Evolutionary conservation across 1,140 invertebrate species (phyloP).

Genomic region (Phortica variegata): DNA sequence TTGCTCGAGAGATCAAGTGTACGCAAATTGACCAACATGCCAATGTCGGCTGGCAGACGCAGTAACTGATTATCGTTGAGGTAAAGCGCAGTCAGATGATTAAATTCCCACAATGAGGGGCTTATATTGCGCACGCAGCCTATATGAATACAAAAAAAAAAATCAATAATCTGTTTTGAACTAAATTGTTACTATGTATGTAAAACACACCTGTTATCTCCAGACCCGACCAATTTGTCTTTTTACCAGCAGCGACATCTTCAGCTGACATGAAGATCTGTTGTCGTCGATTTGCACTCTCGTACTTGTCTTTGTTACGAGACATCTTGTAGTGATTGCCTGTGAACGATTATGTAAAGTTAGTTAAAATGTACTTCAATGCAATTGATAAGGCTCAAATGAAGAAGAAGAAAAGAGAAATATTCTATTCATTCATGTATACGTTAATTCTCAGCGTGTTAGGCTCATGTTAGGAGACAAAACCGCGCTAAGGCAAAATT

Average conservation of each 20-base stretch:
- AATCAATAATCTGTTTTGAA: slow-evolving; percentile 1
- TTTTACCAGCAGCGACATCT: slow-evolving; percentile 87
- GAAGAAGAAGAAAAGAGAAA: neutral
- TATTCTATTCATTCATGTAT: neutral
- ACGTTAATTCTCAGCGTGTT: neutral
- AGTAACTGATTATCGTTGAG: slow-evolving; percentile 92
- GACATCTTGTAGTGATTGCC: slow-evolving; percentile 62
- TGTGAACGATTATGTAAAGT: slow-evolving; percentile 12
- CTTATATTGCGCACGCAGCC: slow-evolving; percentile 91
- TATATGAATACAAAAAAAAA: slow-evolving; percentile 62
- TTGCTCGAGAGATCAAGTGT: slow-evolving; percentile 91
- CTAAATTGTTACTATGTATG: neutral
- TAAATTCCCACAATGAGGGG: slow-evolving; percentile 85
- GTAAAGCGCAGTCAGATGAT: slow-evolving; percentile 89
- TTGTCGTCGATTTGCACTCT: slow-evolving; percentile 72
- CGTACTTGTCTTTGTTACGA: slow-evolving; percentile 72
- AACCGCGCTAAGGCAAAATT: slow-evolving; percentile 38
- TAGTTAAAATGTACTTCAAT: neutral
- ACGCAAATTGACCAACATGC: slow-evolving; percentile 77
- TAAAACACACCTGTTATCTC: slow-evolving; percentile 65
- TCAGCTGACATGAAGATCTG: slow-evolving; percentile 91
- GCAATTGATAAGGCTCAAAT: slow-evolving; percentile 3
- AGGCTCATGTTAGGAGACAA: slow-evolving; percentile 47
- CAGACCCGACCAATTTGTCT: slow-evolving; percentile 82
- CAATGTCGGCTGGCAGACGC: slow-evolving; percentile 86